Base-by-base conservation (phyloP, 1,140 invertebrate species). In the Euglossa dilemma region DNA sequence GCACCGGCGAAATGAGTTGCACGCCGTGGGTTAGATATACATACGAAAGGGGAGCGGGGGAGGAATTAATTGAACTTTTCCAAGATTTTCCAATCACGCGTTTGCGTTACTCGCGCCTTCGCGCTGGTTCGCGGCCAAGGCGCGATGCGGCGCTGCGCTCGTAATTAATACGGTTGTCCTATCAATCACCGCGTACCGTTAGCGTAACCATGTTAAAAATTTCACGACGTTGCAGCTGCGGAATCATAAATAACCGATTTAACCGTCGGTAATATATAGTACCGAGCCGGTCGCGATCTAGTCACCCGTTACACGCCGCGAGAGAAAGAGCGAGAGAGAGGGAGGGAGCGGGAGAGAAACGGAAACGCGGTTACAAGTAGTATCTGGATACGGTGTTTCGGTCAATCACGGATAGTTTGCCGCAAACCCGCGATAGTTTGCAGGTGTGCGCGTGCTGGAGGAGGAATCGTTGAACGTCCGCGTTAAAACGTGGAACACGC, bases 191-290 rank as follows among this genome's bases (percentile, higher is more conserved):
- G 36, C 12, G 63, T 67, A 77, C 75, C 75, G 75, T 77, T 77
- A 77, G 6, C 63, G 23, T 25, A 36, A 66, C 36, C 18, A 54
- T 43, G 63, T n/a, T 66, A 77, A 77, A 77, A 77, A 77, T 56
- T 54, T 47, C 16, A 45, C 50, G 25, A 5, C 47, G 63, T 61
- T 50, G 75, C 75, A 77, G 75, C 63, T 56, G 75, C 36, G 16
- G 20, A 45, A 77, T 77, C 75, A 67, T 77, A 77, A 77, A 77
- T 77, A 77, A 77, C 63, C 63, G 63, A 67, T 63, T 77, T 67
- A 47, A 66, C 50, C 47, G 28, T 5, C 50, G 18, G 23, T 67
- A 56, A 67, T 64, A 6, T 36, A 52, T 64, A 47, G 43, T 47
- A 36, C 25, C 61, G n/a, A 6, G 61, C 20, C 7, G 12, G 36